phyloP scores from a whole-genome alignment of 2,113 vertebrate species.

The Megaceryle torquata region DNA sequence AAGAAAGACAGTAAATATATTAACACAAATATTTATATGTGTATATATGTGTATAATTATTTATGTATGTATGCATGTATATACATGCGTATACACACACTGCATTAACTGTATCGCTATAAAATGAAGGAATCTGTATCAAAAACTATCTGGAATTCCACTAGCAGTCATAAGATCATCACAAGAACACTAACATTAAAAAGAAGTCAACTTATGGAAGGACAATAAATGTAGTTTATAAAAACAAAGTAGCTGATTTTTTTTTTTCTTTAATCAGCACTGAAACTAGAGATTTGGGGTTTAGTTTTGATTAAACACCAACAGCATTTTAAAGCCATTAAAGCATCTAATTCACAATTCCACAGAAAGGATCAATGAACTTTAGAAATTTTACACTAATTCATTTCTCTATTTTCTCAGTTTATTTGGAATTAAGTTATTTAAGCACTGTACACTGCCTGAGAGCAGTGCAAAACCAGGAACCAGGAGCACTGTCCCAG shows the following conservation, averaged over 20 bases:
- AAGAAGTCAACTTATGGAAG: not conserved
- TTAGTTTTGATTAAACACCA: not conserved
- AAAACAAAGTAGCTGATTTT: not conserved
- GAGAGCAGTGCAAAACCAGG: not conserved
- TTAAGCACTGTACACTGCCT: not conserved
- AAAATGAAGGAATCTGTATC: not conserved
- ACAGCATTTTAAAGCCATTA: not conserved
- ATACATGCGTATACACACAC: not conserved
- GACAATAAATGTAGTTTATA: not conserved
- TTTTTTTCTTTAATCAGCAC: not conserved
- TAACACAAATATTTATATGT: not conserved
- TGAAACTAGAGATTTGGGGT: not conserved
- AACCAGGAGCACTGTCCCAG: not conserved
- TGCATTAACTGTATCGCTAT: not conserved
- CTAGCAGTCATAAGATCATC: not conserved
- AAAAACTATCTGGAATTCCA: not conserved
- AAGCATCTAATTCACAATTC: not conserved
- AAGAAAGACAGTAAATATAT: not conserved
- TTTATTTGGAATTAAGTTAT: not conserved
- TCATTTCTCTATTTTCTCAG: not conserved
- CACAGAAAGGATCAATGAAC: not conserved
- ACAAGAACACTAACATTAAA: not conserved
- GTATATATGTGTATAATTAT: not conserved
- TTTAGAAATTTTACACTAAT: not conserved
- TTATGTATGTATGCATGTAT: too few species aligned